Conservation (phyloP, 2,888 invertebrate species). For the Drosophila hamatofila region DNA sequence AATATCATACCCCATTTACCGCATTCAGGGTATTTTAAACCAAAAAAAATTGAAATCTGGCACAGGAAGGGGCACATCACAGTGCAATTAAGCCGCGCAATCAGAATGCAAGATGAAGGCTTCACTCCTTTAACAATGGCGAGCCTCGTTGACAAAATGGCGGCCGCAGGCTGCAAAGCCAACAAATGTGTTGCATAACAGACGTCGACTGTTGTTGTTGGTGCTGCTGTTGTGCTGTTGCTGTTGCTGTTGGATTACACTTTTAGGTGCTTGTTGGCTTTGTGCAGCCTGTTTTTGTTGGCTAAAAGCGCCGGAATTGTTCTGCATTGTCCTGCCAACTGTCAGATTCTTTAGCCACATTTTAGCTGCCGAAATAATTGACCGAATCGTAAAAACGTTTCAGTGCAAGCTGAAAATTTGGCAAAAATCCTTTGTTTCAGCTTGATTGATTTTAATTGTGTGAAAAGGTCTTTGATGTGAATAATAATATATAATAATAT, state of each 20-base stretch:
- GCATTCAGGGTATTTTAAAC: background rate
- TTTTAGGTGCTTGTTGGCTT: constrained; percentile 44
- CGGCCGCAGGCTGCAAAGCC: constrained; percentile 71
- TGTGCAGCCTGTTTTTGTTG: constrained; percentile 36
- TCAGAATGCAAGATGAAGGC: constrained; percentile 78
- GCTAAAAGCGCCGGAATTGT: constrained; percentile 29
- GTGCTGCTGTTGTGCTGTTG: constrained; percentile 20
- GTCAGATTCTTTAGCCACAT: background rate
- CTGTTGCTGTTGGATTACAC: constrained; percentile 43
- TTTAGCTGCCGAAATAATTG: constrained; percentile 11
- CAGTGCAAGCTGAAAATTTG: background rate
- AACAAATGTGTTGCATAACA: constrained; percentile 63
- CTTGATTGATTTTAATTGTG: constrained; percentile 1
- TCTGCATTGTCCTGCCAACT: constrained; percentile 23
- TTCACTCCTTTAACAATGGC: constrained; percentile 67
- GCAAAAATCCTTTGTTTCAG: constrained; percentile 6
- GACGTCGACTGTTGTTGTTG: constrained; percentile 30
- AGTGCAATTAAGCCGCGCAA: constrained; percentile 75
- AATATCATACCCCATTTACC: background rate
- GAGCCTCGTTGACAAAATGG: constrained; percentile 63
- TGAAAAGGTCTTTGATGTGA: background rate
- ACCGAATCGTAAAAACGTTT: background rate
- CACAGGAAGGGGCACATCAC: constrained; percentile 38
- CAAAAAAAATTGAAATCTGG: constrained; percentile 42
- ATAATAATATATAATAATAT: background rate